Conservation (phyloP, 2,797 vertebrate genomes). For the Knipowitschia caucasica region DNA sequence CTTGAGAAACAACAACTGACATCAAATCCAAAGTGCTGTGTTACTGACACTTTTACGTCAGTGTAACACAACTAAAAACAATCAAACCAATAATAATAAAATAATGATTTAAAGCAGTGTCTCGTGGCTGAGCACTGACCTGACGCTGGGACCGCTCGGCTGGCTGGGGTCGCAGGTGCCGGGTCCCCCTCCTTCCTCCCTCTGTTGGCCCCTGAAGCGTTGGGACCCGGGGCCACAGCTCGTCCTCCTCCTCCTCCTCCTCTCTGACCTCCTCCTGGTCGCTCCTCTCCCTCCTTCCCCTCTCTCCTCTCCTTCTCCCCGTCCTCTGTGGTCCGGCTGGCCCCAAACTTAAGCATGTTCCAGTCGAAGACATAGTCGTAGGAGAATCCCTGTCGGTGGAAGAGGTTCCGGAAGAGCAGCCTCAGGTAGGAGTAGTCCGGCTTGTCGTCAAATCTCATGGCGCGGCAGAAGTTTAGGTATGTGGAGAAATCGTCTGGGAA, state of each 20-base stretch:
- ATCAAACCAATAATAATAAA: too few relatives aligned
- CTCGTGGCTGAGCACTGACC: conserved; percentile 78
- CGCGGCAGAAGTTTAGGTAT: conserved; percentile 97
- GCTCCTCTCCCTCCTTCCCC: conserved; percentile 70
- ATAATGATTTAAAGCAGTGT: too few relatives aligned
- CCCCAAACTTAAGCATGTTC: conserved; percentile 99
- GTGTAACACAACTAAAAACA: too few relatives aligned
- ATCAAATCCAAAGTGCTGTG: too few relatives aligned
- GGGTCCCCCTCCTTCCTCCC: conserved; percentile 88
- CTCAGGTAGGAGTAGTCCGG: conserved; percentile 95
- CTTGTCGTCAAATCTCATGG: conserved; percentile 94
- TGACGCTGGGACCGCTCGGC: conserved; percentile 87
- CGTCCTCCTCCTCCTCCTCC: conserved; percentile 85
- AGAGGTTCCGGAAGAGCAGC: conserved; percentile 96
- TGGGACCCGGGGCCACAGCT: conserved; percentile 84
- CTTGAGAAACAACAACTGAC: too few relatives aligned
- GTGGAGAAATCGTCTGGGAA: conserved; percentile 91
- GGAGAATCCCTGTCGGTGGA: conserved; percentile 96
- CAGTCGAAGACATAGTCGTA: conserved; percentile 98
- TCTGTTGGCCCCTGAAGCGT: conserved; percentile 85
- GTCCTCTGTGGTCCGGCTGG: conserved; percentile 88
- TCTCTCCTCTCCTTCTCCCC: conserved; percentile 86
- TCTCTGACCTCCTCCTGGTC: conserved; percentile 75
- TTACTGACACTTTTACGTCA: too few relatives aligned
- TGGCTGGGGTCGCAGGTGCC: conserved; percentile 83